Base-by-base conservation (phyloP, 1,140 invertebrate species). In the Alviniconcha marisindica region DNA sequence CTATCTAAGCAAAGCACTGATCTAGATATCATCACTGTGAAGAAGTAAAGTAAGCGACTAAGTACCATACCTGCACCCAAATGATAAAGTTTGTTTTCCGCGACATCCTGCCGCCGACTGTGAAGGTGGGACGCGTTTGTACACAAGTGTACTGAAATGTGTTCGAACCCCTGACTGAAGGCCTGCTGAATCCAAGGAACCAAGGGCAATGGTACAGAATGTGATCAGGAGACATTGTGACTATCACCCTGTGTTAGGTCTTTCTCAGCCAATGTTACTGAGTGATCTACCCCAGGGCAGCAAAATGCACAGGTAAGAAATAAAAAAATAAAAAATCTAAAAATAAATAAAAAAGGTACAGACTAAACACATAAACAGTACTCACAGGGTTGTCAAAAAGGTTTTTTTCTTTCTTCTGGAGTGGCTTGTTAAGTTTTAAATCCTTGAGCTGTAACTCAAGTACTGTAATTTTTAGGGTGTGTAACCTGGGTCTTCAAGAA, bases 1-100 rank as follows among this genome's bases (percentile, higher is more conserved):
- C 5, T 10, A 48, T 48, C 44, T 48, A 48, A 48, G 44, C 44
- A 5, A 18, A 48, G 44, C 44, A 10, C 5, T 5, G 7, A 48
- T 48, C 5, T 18, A 18, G 18, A 5, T 10, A 5, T 5, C 5
- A 48, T 48, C 7, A 48, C 44, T 48, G 44, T 18, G 7, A 10
- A 48, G 44, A 48, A 48, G 44, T 48, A 18, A 48, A 48, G 44
- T 78, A 40, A 40, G 38, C 33, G 44, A 60, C 48, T 78, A 42
- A 69, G 54, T 66, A 66, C 78, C 36, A 40, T 80, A 80, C 78
- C 78, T 80, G 78, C 36, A 80, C 56, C 78, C 54, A 80, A 44
- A 80, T 80, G 78, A 80, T 80, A 80, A 80, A 44, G 36, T 80
- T 80, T 80, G 78, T 66, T 80, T 80, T 80, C 78, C 56, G 56